Conservation (phyloP, 2,797 vertebrate species). For the Remorina albescens region DNA sequence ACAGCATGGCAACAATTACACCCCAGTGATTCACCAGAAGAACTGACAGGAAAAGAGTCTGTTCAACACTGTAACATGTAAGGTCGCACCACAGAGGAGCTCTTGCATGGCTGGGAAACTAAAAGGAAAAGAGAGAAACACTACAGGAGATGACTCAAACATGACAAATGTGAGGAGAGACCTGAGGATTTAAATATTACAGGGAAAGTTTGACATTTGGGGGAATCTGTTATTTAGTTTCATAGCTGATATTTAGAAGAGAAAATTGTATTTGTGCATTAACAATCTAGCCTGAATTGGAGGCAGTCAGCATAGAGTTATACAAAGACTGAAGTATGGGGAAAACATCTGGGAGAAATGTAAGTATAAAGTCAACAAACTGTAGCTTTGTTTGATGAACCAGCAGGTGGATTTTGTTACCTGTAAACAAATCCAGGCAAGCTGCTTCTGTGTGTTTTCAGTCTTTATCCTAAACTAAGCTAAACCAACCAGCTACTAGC, state of each 20-base stretch:
- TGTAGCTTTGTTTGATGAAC: neutral
- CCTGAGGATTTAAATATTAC: neutral
- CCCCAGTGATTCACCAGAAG: constrained; percentile 22
- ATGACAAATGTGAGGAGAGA: neutral
- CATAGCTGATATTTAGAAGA: neutral
- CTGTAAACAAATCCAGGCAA: neutral
- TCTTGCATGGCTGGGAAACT: neutral
- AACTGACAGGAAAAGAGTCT: constrained; percentile 9
- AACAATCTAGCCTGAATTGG: neutral
- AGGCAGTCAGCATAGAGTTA: neutral
- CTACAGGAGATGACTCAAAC: constrained; percentile 4
- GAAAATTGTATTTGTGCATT: neutral
- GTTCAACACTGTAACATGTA: constrained; percentile 5
- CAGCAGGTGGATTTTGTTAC: neutral
- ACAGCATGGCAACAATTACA: constrained; percentile 11
- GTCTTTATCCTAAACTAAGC: constrained; percentile 4
- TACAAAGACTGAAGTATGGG: no score
- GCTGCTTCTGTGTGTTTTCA: neutral
- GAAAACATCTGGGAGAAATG: neutral
- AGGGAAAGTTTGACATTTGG: neutral
- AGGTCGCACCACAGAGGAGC: constrained; percentile 17
- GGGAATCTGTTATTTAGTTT: neutral
- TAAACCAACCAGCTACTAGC: neutral
- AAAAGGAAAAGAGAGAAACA: neutral
- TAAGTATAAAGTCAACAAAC: neutral